A percentile compares a stretch with the other conserved stretches of the same genome.
phyloP scores from a whole-genome alignment of 2,797 vertebrate species.

The Tenualosa thibaudeaui region DNA sequence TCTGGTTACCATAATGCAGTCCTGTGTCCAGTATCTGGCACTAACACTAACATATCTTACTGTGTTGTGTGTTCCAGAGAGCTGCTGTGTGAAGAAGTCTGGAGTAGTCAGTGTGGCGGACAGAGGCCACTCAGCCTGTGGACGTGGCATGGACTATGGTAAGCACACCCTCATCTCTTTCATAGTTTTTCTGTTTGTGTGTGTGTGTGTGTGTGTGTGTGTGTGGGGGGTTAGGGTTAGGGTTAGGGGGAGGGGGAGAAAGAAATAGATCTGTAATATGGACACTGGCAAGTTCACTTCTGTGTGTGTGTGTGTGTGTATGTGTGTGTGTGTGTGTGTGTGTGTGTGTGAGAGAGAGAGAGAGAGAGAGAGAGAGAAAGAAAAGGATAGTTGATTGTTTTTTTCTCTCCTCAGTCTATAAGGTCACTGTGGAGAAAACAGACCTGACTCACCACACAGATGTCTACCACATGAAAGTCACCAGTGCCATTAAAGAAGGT shows the following conservation, averaged over 20 bases:
- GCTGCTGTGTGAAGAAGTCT: constrained; percentile 67
- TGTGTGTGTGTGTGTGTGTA: background rate
- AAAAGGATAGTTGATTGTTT: background rate
- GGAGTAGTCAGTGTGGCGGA: constrained; percentile 39
- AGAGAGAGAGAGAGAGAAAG: no score
- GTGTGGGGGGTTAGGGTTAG: background rate
- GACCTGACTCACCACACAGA: constrained; percentile 38
- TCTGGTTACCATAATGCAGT: background rate
- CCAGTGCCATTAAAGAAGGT: constrained; percentile 54
- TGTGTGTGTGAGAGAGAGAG: background rate
- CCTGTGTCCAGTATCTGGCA: background rate
- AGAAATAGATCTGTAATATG: no score
- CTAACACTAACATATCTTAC: background rate
- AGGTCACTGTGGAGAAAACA: constrained; percentile 47
- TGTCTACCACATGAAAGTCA: constrained; percentile 55
- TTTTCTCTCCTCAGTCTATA: constrained; percentile 59
- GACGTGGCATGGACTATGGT: constrained; percentile 68
- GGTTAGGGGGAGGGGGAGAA: no score
- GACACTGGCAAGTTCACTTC: no score
- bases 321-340: background rate
- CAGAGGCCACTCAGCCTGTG: constrained; percentile 58
- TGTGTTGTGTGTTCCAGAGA: constrained; percentile 50
- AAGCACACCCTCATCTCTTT: constrained; percentile 24
- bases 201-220: background rate
- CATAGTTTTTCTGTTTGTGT: background rate